Percentiles rank a stretch among this genome's conserved stretches.
Evolutionary conservation across 2,113 vertebrate genomes (phyloP).

Genomic region (Bagarius yarrelli): DNA sequence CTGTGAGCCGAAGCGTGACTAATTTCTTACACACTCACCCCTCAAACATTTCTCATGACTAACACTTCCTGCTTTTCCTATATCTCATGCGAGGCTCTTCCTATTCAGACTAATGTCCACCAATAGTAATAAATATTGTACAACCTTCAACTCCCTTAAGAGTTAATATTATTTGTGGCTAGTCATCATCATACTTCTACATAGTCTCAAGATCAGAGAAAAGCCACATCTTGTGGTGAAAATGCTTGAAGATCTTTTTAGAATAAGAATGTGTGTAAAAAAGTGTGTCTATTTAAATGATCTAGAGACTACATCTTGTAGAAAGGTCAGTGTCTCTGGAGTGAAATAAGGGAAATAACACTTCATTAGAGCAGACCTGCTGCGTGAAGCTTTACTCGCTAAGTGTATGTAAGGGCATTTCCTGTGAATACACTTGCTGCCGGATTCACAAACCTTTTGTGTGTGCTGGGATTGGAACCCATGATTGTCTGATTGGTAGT

Average conservation of each 20-base stretch:
- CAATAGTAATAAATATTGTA: conserved; percentile 31
- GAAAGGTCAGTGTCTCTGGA: conserved; percentile 77
- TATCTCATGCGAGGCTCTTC: conserved; percentile 30
- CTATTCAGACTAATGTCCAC: conserved; percentile 21
- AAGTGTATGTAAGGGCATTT: conserved; percentile 1
- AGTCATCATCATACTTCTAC: conserved; percentile 1
- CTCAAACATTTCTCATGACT: conserved; percentile 43
- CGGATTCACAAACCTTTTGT: neutral
- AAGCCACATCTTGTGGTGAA: neutral
- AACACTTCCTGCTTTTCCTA: conserved; percentile 43
- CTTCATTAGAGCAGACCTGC: conserved; percentile 78
- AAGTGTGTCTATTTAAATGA: conserved; percentile 55
- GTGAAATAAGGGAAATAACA: conserved; percentile 84
- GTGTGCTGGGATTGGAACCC: neutral
- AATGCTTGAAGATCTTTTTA: neutral
- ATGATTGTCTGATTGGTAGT: neutral
- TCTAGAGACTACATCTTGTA: conserved; percentile 72
- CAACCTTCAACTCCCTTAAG: conserved; percentile 16
- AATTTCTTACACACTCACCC: conserved; percentile 42
- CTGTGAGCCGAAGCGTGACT: conserved; percentile 38
- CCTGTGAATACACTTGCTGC: neutral
- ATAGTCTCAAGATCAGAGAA: neutral
- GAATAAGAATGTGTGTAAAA: neutral
- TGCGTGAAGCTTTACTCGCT: conserved; percentile 58
- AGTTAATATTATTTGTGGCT: conserved; percentile 32